Evolutionary conservation across 2,113 vertebrate genomes (phyloP).

Genomic region (Pterocles orientalis): DNA sequence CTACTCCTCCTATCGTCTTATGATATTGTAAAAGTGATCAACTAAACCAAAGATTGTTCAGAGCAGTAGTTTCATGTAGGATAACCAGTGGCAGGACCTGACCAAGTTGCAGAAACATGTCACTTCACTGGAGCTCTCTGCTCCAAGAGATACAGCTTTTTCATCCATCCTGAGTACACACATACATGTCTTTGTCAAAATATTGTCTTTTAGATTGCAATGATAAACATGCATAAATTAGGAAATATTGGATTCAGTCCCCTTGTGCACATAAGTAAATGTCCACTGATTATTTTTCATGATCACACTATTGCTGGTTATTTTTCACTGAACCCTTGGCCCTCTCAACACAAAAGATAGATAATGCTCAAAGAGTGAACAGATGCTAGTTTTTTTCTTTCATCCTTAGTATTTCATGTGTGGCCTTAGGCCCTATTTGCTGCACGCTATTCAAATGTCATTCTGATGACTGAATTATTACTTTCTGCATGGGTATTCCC

Average conservation of each 20-base stretch:
- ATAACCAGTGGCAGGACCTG: not conserved
- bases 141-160: not conserved
- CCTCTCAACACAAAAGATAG: not conserved
- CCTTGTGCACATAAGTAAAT: not conserved
- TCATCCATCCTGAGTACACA: not conserved
- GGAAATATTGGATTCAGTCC: not conserved
- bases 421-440: slow-evolving; percentile 25
- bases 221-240: not conserved
- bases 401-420: not conserved
- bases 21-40: not conserved
- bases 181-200: not conserved
- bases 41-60: not conserved
- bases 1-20: not conserved
- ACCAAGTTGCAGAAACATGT: not conserved
- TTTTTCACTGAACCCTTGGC: not conserved
- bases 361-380: not conserved
- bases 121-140: not conserved
- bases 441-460: slow-evolving; percentile 44
- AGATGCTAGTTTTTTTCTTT: not conserved
- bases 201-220: not conserved
- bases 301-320: not conserved
- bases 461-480: slow-evolving; percentile 38
- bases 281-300: not conserved
- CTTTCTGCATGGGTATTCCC: not conserved
- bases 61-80: not conserved